Evolutionary conservation across 2,797 vertebrate genomes (phyloP).

Genomic region (Sebastes matsubarae): DNA sequence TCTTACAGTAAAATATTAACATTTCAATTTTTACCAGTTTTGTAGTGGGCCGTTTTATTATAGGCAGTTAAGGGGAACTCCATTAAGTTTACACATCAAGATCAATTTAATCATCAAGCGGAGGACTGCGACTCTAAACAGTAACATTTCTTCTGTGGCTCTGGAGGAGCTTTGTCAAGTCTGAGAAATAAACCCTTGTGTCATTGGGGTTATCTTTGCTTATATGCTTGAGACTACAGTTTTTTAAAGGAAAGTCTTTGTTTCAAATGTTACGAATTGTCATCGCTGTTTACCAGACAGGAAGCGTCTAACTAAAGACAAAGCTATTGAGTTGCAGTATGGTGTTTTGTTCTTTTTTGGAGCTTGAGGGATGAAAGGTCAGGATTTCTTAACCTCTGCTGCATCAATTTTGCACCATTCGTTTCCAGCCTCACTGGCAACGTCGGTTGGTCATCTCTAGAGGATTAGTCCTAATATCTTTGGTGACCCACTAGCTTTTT

Average conservation of each 20-base stretch:
- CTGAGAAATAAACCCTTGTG: neutral
- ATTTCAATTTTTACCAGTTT: neutral
- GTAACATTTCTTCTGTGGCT: neutral
- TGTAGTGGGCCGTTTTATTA: neutral
- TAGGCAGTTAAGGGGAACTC: neutral
- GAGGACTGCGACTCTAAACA: neutral
- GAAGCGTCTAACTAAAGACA: neutral
- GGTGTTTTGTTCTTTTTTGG: neutral
- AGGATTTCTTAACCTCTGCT: neutral
- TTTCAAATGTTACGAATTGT: neutral
- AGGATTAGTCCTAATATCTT: neutral
- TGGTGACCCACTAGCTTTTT: neutral
- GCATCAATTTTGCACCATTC: neutral
- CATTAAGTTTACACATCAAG: neutral
- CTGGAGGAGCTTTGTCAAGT: neutral
- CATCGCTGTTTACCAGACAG: neutral
- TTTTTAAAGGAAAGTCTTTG: neutral
- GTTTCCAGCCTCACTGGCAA: neutral
- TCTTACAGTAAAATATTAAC: neutral
- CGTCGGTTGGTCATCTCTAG: neutral
- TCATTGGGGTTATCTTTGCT: neutral
- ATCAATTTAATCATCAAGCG: slow-evolving; percentile 4
- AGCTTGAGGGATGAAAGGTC: neutral
- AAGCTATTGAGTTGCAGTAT: neutral
- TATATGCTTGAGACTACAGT: neutral